These are phyloP conservation scores for Caradrina kadenii DNA, from an alignment of 2,888 invertebrate species.

Conservation along the genomic window DNA sequence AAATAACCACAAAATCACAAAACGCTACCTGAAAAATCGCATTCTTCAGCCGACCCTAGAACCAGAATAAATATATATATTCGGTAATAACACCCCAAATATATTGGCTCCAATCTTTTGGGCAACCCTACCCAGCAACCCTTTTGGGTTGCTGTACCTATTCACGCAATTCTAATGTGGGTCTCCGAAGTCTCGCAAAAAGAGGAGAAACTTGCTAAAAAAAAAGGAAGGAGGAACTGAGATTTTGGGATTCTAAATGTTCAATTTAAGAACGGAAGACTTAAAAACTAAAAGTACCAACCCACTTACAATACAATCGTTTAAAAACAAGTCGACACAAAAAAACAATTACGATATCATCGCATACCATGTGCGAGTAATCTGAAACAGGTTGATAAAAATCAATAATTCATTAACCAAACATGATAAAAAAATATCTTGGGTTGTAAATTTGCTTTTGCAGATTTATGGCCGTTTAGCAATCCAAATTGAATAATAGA, in stretches of 20 bases:
- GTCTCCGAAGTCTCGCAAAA: too few relatives aligned
- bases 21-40: background rate
- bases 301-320: background rate
- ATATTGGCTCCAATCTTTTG: background rate
- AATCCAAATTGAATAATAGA: conserved; percentile 8
- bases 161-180: too few relatives aligned
- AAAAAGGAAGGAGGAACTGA: background rate
- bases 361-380: background rate
- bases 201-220: too few relatives aligned
- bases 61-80: background rate
- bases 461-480: conserved; percentile 40
- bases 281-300: background rate
- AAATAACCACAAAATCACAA: background rate
- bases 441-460: conserved; percentile 36
- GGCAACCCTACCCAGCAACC: too few relatives aligned
- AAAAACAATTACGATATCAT: conserved; percentile 9
- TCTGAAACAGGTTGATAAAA: conserved; percentile 39
- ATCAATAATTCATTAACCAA: conserved; percentile 19
- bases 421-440: conserved; percentile 28
- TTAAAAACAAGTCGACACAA: background rate
- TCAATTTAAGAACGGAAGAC: background rate
- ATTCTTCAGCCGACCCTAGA: background rate
- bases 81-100: background rate
- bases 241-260: background rate
- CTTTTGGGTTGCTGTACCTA: background rate